phyloP scores from a whole-genome alignment of 2,888 invertebrate species.

The Drosophila lacicola region DNA sequence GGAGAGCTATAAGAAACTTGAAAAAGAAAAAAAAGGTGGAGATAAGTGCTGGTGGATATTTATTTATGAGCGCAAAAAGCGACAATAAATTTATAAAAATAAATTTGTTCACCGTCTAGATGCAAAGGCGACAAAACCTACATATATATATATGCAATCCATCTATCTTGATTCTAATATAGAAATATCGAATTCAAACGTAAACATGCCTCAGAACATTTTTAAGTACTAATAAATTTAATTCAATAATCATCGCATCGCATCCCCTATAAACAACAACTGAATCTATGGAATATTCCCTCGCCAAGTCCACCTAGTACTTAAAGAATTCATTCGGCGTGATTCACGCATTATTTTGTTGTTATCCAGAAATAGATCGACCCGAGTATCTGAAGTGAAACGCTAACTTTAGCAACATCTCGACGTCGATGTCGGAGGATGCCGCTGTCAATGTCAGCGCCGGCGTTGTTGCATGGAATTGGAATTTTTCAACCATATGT shows the following conservation, averaged over 20 bases:
- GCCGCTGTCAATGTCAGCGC: slow-evolving; percentile 67
- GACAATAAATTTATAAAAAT: no score
- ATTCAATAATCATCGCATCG: slow-evolving; percentile 20
- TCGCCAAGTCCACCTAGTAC: slow-evolving; percentile 21
- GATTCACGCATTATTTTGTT: slow-evolving; percentile 53
- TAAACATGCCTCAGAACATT: neutral
- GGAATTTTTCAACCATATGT: slow-evolving; percentile 44
- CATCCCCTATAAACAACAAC: slow-evolving; percentile 15
- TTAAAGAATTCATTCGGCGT: slow-evolving; percentile 54
- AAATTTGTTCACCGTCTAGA: no score
- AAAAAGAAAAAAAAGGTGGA: no score
- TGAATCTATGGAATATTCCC: slow-evolving; percentile 41
- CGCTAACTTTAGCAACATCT: slow-evolving; percentile 32
- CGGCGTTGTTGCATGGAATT: slow-evolving; percentile 50
- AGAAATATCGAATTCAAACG: no score
- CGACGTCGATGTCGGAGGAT: slow-evolving; percentile 39
- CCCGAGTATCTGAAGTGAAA: slow-evolving; percentile 39
- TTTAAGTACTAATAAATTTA: slow-evolving; percentile 20
- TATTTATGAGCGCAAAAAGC: no score
- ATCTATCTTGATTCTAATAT: no score
- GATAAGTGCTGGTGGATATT: no score
- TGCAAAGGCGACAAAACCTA: no score
- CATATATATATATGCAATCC: neutral
- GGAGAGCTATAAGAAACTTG: no score
- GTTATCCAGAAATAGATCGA: slow-evolving; percentile 57